These are phyloP conservation scores for Halcyon malimbica DNA, from an alignment of 2,113 vertebrate species.

Conservation along the genomic window DNA sequence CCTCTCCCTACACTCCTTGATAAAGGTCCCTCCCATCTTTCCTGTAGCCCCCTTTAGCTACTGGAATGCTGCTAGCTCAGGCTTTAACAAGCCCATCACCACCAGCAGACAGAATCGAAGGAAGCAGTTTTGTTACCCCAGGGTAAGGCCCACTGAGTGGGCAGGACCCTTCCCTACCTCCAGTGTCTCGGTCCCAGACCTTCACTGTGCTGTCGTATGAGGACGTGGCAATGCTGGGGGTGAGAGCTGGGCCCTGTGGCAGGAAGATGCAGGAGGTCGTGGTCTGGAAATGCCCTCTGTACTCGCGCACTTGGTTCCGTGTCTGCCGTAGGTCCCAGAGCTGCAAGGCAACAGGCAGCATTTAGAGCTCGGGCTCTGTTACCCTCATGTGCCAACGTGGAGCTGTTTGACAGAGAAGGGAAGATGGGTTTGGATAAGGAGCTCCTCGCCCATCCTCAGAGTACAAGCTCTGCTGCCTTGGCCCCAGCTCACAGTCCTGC, in stretches of 20 bases:
- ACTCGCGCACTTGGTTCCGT: conserved; percentile 82
- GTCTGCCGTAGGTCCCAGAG: conserved; percentile 96
- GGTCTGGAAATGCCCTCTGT: conserved; percentile 89
- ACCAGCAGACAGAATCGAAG: not conserved
- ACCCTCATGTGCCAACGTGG: fast-evolving
- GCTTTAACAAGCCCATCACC: not conserved
- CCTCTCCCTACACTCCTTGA: not conserved
- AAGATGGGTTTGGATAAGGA: not conserved
- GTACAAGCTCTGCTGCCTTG: not conserved
- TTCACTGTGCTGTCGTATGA: conserved; percentile 89
- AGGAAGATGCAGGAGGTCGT: conserved; percentile 88
- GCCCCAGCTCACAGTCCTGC: not conserved
- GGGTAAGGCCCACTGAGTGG: fast-evolving
- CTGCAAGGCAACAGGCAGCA: conserved; percentile 65
- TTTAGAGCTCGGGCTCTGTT: not conserved
- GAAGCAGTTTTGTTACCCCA: not conserved
- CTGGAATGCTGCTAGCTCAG: not conserved
- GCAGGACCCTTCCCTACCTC: conserved; percentile 76
- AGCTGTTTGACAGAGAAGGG: not conserved
- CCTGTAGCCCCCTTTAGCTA: not conserved
- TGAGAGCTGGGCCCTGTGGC: conserved; percentile 50
- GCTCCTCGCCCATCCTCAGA: not conserved
- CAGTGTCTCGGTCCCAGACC: conserved; percentile 89
- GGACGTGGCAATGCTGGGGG: conserved; percentile 84
- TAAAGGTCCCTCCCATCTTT: not conserved